phyloP scores from a whole-genome alignment of 37 sponge, comb jelly and placozoan genomes.

The Theonella swinhoei region DNA sequence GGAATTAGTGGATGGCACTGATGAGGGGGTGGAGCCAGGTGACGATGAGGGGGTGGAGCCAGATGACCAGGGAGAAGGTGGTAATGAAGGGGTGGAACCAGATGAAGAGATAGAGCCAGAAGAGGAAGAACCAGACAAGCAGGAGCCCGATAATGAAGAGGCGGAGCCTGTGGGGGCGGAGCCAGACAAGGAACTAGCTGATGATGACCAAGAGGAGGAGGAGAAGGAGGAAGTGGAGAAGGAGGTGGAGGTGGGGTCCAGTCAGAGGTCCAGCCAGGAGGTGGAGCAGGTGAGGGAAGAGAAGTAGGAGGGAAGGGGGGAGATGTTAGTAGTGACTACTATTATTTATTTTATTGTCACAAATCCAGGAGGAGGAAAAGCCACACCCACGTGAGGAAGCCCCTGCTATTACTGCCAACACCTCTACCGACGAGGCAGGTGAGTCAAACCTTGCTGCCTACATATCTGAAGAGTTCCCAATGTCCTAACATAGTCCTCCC shows the following conservation, averaged over 20 bases:
- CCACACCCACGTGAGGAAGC: too few species aligned
- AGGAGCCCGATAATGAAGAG: constrained; percentile 12
- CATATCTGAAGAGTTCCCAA: too few species aligned
- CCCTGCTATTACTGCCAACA: too few species aligned
- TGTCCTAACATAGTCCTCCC: too few species aligned
- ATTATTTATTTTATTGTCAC: too few species aligned
- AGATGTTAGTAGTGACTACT: neutral
- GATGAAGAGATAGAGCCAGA: constrained; percentile 1
- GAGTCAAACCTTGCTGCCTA: too few species aligned
- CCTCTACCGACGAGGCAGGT: too few species aligned
- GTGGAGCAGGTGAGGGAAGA: constrained; percentile 30
- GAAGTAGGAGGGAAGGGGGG: neutral
- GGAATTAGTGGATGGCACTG: neutral
- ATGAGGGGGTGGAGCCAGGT: neutral
- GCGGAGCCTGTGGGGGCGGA: constrained; percentile 1
- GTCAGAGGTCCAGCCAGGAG: neutral
- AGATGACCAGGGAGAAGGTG: neutral
- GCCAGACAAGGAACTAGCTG: neutral
- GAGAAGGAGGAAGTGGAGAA: neutral
- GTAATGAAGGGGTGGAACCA: constrained; percentile 14
- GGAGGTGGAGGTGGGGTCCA: neutral
- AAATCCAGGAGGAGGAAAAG: too few species aligned
- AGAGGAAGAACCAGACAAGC: neutral
- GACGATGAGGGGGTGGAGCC: neutral
- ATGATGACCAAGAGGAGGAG: neutral